These are phyloP conservation scores for Ornithoptera priamus DNA, from an alignment of 2,888 invertebrate species.

Conservation along the genomic window DNA sequence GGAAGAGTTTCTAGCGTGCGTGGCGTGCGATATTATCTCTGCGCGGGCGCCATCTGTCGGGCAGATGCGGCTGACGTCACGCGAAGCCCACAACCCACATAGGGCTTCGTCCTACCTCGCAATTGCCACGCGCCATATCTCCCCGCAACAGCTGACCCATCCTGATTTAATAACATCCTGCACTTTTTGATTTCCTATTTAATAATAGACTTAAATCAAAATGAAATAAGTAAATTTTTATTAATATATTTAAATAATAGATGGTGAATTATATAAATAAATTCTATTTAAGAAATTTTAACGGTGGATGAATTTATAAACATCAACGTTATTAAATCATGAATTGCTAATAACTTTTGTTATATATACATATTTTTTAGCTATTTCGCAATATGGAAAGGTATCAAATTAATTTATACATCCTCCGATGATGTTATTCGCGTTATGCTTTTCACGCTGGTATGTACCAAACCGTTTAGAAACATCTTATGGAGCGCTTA, in stretches of 20 bases:
- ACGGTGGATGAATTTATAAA: too few species aligned
- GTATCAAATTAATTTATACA: too few species aligned
- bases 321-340: too few species aligned
- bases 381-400: too few species aligned
- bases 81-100: conserved; percentile 62
- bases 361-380: too few species aligned
- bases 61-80: conserved; percentile 78
- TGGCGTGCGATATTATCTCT: conserved; percentile 71
- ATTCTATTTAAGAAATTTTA: too few species aligned
- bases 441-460: too few species aligned
- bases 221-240: background rate
- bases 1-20: conserved; percentile 48
- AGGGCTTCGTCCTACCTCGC: conserved; percentile 62
- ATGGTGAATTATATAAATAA: too few species aligned
- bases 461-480: background rate
- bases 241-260: too few species aligned
- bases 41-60: conserved; percentile 69
- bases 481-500: background rate
- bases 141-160: conserved; percentile 63
- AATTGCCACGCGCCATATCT: conserved; percentile 45
- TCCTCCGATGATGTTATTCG: too few species aligned
- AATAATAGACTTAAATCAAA: background rate
- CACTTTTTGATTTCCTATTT: conserved; percentile 46
- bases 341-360: too few species aligned
- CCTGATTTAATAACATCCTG: conserved; percentile 61